Evolutionary conservation across 2,113 vertebrate species (phyloP).

Genomic region (Cygnus atratus): DNA sequence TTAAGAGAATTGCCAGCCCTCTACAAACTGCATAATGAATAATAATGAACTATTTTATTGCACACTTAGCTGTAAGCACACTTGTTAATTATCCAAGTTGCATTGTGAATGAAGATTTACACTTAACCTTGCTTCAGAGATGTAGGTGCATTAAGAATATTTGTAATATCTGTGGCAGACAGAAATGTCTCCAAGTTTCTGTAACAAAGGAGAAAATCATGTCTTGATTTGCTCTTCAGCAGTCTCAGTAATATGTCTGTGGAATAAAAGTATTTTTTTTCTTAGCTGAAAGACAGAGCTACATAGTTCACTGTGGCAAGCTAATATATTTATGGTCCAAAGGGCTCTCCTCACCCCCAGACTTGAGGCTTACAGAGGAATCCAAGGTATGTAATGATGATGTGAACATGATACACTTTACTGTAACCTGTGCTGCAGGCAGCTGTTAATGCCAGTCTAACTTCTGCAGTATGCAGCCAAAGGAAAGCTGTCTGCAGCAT

Average conservation of each 20-base stretch:
- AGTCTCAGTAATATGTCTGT: neutral
- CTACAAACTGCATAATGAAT: neutral
- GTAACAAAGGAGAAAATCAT: neutral
- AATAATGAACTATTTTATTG: neutral
- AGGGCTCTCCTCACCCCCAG: constrained; percentile 15
- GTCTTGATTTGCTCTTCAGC: neutral
- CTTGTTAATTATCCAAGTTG: neutral
- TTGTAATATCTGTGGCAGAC: neutral
- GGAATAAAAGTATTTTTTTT: neutral
- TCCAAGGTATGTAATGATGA: constrained; percentile 35
- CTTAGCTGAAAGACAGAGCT: neutral
- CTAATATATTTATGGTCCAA: constrained; percentile 4
- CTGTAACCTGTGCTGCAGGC: constrained; percentile 51
- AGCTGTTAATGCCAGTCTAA: constrained; percentile 55
- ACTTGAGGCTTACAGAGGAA: constrained; percentile 42
- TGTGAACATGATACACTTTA: constrained; percentile 32
- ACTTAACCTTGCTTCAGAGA: neutral
- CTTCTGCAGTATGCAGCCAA: constrained; percentile 9
- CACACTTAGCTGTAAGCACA: neutral
- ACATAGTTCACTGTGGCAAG: neutral
- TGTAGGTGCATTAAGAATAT: neutral
- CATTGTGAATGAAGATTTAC: neutral
- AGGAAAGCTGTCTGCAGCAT: constrained; percentile 8
- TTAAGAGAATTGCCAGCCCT: neutral
- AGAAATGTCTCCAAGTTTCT: neutral